A percentile compares a stretch with the other conserved stretches of the same genome.
These are phyloP conservation scores for Nesoenas mayeri DNA, from an alignment of 2,113 vertebrate species.

Conservation along the genomic window DNA sequence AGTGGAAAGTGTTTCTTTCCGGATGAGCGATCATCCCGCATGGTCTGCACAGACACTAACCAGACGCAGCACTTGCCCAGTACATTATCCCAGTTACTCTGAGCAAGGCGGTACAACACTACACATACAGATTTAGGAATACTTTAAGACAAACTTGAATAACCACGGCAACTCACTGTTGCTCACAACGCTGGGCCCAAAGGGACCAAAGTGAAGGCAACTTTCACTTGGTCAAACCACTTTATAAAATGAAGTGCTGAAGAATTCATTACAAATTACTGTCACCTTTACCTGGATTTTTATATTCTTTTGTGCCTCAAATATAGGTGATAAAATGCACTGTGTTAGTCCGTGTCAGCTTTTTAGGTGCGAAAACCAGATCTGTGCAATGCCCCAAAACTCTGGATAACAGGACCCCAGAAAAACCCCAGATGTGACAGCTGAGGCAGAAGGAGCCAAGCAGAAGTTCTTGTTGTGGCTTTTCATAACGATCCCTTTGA, in stretches of 20 bases:
- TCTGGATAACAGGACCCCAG: neutral
- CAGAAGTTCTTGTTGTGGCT: neutral
- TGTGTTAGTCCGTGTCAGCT: neutral
- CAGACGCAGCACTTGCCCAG: neutral
- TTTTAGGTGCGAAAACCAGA: neutral
- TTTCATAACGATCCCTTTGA: neutral
- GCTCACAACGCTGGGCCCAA: neutral
- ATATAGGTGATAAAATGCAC: neutral
- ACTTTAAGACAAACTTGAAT: neutral
- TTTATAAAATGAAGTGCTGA: neutral
- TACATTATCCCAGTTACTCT: constrained; percentile 1
- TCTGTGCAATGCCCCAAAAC: neutral
- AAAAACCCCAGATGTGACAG: neutral
- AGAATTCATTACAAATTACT: neutral
- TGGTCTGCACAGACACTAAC: constrained; percentile 5
- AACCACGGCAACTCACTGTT: neutral
- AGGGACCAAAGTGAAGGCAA: neutral
- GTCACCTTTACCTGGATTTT: neutral
- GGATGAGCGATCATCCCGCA: neutral
- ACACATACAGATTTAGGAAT: neutral
- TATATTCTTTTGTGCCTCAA: neutral
- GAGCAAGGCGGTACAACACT: neutral
- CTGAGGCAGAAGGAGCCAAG: neutral
- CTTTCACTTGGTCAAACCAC: neutral
- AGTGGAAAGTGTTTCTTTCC: constrained; percentile 1